phyloP scores from a whole-genome alignment of 2,797 vertebrate species.

The Petrocephalus schoutedeni region DNA sequence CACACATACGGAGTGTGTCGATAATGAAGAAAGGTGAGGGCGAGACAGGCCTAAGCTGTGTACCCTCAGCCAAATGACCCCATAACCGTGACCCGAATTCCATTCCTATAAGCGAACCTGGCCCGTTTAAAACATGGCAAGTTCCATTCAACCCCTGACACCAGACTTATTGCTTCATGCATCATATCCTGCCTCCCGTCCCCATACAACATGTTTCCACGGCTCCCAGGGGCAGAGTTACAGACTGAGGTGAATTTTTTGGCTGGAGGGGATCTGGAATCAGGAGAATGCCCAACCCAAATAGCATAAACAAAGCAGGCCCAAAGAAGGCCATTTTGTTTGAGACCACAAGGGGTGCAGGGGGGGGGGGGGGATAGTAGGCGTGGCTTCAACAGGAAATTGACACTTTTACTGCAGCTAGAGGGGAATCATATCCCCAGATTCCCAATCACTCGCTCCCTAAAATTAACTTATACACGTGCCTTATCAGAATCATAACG shows the following conservation, averaged over 20 bases:
- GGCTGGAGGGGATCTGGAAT: conserved; percentile 17
- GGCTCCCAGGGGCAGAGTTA: not conserved
- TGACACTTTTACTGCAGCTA: not conserved
- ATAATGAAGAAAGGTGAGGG: not conserved
- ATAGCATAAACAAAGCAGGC: conserved; percentile 63
- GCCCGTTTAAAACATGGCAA: not conserved
- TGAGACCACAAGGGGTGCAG: conserved; percentile 56
- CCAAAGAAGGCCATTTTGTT: conserved; percentile 50
- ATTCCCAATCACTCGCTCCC: not conserved
- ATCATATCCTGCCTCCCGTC: not conserved
- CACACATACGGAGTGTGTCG: not conserved
- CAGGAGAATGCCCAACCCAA: conserved; percentile 50
- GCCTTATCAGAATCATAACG: not conserved
- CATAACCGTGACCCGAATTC: not conserved
- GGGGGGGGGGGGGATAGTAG: not conserved
- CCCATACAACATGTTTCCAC: not conserved
- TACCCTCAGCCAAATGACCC: not conserved
- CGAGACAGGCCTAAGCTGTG: not conserved
- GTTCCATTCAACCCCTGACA: not conserved
- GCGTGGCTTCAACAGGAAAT: not conserved
- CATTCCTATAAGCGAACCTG: not conserved
- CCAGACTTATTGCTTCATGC: conserved; percentile 3
- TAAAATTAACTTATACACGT: not conserved
- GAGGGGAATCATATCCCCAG: not conserved
- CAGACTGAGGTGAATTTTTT: not conserved